phyloP scores from a whole-genome alignment of 2,113 vertebrate species.

The Cavia aperea region DNA sequence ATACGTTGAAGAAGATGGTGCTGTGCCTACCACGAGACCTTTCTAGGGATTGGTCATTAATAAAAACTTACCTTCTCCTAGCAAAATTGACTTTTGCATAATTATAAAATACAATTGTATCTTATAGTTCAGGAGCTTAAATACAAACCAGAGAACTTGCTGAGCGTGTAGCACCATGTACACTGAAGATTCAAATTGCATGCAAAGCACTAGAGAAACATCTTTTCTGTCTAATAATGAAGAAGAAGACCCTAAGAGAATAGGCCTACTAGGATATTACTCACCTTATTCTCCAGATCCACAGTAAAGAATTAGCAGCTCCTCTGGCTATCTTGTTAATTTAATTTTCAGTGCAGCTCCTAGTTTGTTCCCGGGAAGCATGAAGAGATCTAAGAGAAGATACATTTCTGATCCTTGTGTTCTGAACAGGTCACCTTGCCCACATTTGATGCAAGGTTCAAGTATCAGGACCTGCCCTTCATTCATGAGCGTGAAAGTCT shows the following conservation, averaged over 20 bases:
- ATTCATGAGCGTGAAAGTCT: not conserved
- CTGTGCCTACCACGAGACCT: not conserved
- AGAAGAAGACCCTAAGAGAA: not conserved
- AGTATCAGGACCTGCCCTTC: accelerated
- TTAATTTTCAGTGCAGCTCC: not conserved
- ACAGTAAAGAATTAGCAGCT: not conserved
- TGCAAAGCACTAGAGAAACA: accelerated
- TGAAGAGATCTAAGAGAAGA: accelerated
- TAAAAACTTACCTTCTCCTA: not conserved
- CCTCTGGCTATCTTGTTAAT: not conserved
- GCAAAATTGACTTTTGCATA: not conserved
- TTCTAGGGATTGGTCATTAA: not conserved
- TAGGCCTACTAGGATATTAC: accelerated
- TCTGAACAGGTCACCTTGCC: not conserved
- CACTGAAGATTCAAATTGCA: not conserved
- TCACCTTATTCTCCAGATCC: not conserved
- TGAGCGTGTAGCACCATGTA: not conserved
- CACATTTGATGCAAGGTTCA: too few relatives aligned
- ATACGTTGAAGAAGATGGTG: accelerated
- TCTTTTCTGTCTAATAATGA: not conserved
- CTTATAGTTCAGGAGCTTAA: not conserved
- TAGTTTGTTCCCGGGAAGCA: accelerated
- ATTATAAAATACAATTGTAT: conserved; percentile 5
- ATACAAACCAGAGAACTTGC: not conserved
- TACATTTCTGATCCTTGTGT: accelerated